phyloP scores from a whole-genome alignment of 2,888 invertebrate species.

The Thymelicus sylvestris region DNA sequence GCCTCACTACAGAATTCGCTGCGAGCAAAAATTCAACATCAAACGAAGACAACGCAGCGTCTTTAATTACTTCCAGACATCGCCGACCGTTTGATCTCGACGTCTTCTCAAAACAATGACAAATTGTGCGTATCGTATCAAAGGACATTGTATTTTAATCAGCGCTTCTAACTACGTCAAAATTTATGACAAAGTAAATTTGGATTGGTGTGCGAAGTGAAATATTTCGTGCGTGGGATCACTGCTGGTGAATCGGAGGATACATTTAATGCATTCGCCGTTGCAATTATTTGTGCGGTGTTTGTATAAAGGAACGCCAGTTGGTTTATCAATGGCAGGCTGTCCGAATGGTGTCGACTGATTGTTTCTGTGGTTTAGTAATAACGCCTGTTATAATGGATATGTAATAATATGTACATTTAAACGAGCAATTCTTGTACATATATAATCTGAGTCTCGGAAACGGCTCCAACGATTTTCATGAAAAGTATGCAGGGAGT shows the following conservation, averaged over 20 bases:
- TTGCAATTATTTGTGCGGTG: slow-evolving; percentile 44
- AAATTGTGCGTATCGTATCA: slow-evolving; percentile 30
- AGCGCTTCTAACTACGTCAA: slow-evolving; percentile 12
- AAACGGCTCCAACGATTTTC: too few species aligned
- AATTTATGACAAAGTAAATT: slow-evolving; percentile 23
- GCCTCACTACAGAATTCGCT: slow-evolving; percentile 5
- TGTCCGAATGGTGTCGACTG: slow-evolving; percentile 46
- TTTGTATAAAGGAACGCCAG: slow-evolving; percentile 47
- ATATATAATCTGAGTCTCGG: too few species aligned
- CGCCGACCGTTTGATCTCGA: slow-evolving; percentile 28
- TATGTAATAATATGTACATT: too few species aligned
- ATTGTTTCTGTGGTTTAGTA: slow-evolving; percentile 10
- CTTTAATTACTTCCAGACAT: slow-evolving; percentile 24
- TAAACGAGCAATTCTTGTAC: too few species aligned
- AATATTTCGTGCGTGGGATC: slow-evolving; percentile 18
- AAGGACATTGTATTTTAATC: slow-evolving; percentile 25
- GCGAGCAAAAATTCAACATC: slow-evolving; percentile 25
- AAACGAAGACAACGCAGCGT: slow-evolving; percentile 5
- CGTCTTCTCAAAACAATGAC: slow-evolving; percentile 23
- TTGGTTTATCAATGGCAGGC: slow-evolving; percentile 52
- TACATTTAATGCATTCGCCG: slow-evolving; percentile 42
- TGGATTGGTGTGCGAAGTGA: slow-evolving; percentile 7
- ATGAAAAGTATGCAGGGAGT: too few species aligned
- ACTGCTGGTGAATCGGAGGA: slow-evolving; percentile 13
- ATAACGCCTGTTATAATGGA: slow-evolving; percentile 2